Conservation (phyloP, 2,888 invertebrate species). For the Malthinus seriepunctatus region DNA sequence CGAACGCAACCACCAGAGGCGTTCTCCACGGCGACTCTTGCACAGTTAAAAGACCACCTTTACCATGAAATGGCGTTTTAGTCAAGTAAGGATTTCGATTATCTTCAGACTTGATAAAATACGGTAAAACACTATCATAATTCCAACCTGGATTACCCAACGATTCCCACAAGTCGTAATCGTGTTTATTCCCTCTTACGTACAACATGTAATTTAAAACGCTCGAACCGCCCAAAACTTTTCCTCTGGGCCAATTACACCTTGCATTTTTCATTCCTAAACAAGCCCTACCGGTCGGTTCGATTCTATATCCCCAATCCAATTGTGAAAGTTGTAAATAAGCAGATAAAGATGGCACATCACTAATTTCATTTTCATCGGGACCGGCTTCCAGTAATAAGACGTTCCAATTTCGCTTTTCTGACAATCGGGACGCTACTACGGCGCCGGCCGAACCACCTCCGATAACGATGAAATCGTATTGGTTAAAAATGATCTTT, state of each 20-base stretch:
- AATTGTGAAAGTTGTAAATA: conserved; percentile 84
- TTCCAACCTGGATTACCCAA: conserved; percentile 87
- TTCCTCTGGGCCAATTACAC: conserved; percentile 89
- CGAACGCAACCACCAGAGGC: conserved; percentile 79
- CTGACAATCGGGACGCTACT: conserved; percentile 74
- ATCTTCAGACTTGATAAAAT: conserved; percentile 90
- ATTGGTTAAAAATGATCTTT: conserved; percentile 68
- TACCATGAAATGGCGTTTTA: conserved; percentile 69
- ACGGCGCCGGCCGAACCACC: conserved; percentile 91
- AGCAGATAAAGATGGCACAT: conserved; percentile 84
- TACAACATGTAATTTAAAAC: conserved; percentile 91
- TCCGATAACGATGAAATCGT: conserved; percentile 84
- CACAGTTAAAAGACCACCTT: conserved; percentile 74
- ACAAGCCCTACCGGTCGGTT: conserved; percentile 79
- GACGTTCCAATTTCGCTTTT: conserved; percentile 75
- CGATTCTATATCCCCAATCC: conserved; percentile 90
- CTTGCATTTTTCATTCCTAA: conserved; percentile 79
- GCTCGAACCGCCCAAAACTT: conserved; percentile 86
- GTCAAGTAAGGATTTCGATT: conserved; percentile 83
- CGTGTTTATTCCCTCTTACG: conserved; percentile 77
- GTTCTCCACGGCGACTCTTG: conserved; percentile 86
- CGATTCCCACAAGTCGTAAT: conserved; percentile 88
- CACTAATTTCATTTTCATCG: conserved; percentile 85
- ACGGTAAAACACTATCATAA: conserved; percentile 80
- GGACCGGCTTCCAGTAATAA: conserved; percentile 83